Evolutionary conservation across 2,888 invertebrate genomes (phyloP).

Genomic region (Blera fallax): DNA sequence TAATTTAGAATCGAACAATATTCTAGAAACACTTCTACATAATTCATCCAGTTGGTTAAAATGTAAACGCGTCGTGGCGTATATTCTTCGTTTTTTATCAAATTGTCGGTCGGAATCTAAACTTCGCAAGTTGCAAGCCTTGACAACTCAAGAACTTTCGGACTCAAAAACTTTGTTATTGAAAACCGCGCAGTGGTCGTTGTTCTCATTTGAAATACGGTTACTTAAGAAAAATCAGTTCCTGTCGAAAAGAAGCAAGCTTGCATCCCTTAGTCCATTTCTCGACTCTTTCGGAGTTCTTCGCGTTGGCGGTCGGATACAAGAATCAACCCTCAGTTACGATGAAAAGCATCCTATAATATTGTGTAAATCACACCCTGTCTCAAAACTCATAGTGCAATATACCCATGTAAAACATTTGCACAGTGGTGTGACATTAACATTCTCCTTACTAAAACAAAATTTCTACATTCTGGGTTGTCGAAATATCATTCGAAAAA

Average conservation of each 20-base stretch:
- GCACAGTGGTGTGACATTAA: slow-evolving; percentile 10
- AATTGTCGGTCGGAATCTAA: too few relatives aligned
- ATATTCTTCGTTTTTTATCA: not conserved
- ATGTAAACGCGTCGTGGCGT: not conserved
- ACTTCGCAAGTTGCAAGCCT: too few relatives aligned
- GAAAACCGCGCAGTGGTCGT: not conserved
- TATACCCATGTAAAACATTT: slow-evolving; percentile 3
- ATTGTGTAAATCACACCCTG: slow-evolving; percentile 5
- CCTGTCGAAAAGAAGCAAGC: not conserved
- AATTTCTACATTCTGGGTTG: slow-evolving; percentile 38
- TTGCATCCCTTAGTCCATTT: not conserved
- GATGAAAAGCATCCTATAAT: slow-evolving; percentile 28
- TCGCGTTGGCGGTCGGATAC: slow-evolving; percentile 19
- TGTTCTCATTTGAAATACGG: not conserved
- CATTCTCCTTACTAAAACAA: not conserved
- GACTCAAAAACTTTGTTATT: not conserved
- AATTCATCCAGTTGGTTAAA: not conserved
- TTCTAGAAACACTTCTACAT: not conserved
- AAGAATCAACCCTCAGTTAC: slow-evolving; percentile 4
- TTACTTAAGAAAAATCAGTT: not conserved
- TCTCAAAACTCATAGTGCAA: not conserved
- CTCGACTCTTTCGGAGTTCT: slow-evolving; percentile 10
- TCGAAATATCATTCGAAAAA: too few relatives aligned
- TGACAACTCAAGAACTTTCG: not conserved
- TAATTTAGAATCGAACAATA: not conserved